Evolutionary conservation across 1,140 invertebrate genomes (phyloP), one percentile per base, ranked within the genome.

Genomic region (Contarinia nasturtii): DNA sequence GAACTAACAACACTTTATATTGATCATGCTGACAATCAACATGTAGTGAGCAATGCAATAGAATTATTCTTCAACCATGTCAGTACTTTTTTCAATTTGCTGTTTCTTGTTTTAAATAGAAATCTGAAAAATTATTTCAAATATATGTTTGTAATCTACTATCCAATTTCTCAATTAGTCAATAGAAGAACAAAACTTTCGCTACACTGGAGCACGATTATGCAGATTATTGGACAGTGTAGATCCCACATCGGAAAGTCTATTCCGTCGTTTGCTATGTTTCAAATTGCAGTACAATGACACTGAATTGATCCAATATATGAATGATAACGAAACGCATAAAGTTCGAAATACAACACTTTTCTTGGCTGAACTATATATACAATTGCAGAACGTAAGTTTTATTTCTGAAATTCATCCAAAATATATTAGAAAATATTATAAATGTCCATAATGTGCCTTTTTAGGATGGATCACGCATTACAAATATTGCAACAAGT

Each of bases 131-230:
- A n/a, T n/a, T n/a, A n/a, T n/a, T n/a, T n/a, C n/a, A n/a, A n/a
- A n/a, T n/a, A n/a, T n/a, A n/a, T n/a, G n/a, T n/a, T n/a, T n/a
- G n/a, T n/a, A n/a, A n/a, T n/a, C n/a, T n/a, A n/a, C n/a, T n/a
- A n/a, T n/a, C n/a, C n/a, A n/a, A n/a, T n/a, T n/a, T n/a, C n/a
- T n/a, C n/a, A n/a, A n/a, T n/a, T 43, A 49, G 43, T 50, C 49
- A 7, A 50, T 50, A 14, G 38, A 48, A 15, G 49, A 50, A 37
- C 49, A 48, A 43, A 50, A 50, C 33, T 50, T 50, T 21, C 49
- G 49, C 4, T 50, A 50, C 18, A 48, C 37, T 15, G 49, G 49
- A 5, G 49, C 49, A 21, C 20, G 36, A 36, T n/a, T 50, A n/a
- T 50, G 38, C n/a, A 7, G 36, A 7, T 41, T 50, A 22, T 38